Base-by-base conservation (phyloP, 2,888 invertebrate species). In the Eurytoma californica region DNA sequence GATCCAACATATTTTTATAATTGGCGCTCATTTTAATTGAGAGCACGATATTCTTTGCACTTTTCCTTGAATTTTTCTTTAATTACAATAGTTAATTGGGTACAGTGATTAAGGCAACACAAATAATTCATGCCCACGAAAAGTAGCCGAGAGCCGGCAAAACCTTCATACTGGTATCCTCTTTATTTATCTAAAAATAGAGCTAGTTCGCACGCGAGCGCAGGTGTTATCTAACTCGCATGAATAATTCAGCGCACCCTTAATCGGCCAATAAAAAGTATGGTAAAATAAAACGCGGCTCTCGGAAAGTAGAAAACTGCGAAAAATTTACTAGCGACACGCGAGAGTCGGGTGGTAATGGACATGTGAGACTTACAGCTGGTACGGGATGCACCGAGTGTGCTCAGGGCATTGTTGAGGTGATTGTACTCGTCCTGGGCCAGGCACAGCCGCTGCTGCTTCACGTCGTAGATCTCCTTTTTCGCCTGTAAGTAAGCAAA, bases 341-440 rank as follows among this genome's bases (percentile, higher is more conserved):
- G 39, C 39, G 39, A 39, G 39, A 9, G 39, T 39, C 39, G 39
- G 1, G 39, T 1, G 39, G 7, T 39, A 39, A 24, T 14, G 60
- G 4, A 24, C 28, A 28, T 24, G 60, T 3, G 47, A 20, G 86
- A 95, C 97, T 96, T 92, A 97, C 97, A 92, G 92, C 97, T 97
- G 86, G 96, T 97, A 88, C 96, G 94, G 82, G 97, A 97, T 82
- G 97, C 95, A 83, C 95, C 96, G 86, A 97, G 93, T 75, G 96
- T 96, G 68, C 94, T 93, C 82, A 95, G 92, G 66, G 95, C 95
- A 90, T 95, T 95, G 91, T 96, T 97, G 81, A 98, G 93, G 90
- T 97, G 96, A 89, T 97, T 96, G 92, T 97, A 98, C 91, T 98
- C 98, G 91, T 98, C 97, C 91, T 98, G 97, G 74, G 98, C 98